Evolutionary conservation across 30 jellyfish, hydroid and myxozoan species (phyloP), one percentile per base, ranked within the genome.

Genomic region (Hydra vulgaris): DNA sequence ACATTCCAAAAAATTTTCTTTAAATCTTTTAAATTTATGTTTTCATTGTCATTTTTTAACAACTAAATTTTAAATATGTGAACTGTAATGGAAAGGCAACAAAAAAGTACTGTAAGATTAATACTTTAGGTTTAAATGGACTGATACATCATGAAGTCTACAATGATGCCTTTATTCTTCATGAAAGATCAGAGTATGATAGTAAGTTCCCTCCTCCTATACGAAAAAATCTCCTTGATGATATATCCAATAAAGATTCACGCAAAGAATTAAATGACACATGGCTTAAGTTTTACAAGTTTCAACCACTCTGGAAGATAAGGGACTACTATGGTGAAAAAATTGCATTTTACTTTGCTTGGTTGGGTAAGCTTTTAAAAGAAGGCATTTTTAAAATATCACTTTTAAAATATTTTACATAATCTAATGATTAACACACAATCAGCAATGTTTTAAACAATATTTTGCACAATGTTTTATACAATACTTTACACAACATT

Each of bases 251-350:
- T 18, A 23, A 27, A 69, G 97, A 90, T 81, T 66, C 88, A 0
- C 81, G 97, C 20, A 86, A 80, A 68, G 94, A 85, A 8, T 79
- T 90, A 18, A 89, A 90, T 67, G 85, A 76, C 73, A 85, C 97
- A 7, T 90, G 97, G 97, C 85, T 90, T 56, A 85, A 89, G 5
- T 74, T 72, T 73, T 90, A 77, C 79, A 86, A 86, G 55, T 90
- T 85, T 72, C 97, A 90, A 82, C 97, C 97, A 5, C 83, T 90
- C 15, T 82, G 95, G 94, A 90, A 90, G 74, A 80, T 90, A n/a
- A 72, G 95, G 56, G 83, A 90, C 79, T 90, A 90, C 78, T 90
- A 72, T 82, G 97, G 97, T 21, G 97, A 90, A 81, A 85, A 90
- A 74, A 81, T 90, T 40, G 97, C 93, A 15, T 88, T 90, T 21